Evolutionary conservation across 2,888 invertebrate genomes (phyloP), one percentile per base, ranked within the genome.

Genomic region (Apodemia hepburni): DNA sequence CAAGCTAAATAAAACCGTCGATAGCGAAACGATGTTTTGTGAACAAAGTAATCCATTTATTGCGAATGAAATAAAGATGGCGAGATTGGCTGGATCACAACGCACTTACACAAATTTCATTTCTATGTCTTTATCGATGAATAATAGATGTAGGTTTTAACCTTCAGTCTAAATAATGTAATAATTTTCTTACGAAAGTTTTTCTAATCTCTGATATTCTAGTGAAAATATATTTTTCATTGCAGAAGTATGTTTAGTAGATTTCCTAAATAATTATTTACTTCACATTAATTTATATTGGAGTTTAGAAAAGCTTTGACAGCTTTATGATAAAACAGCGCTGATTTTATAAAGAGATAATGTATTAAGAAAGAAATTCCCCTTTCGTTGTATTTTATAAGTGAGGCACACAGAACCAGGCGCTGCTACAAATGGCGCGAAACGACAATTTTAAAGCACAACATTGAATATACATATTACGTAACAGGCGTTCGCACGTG

Each of bases 101-200:
- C 85, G 80, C 86, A 87, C 87, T 88, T 87, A 87, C 84, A 88
- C 87, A 88, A 88, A 87, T 88, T 87, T 87, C 82, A 79, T 85
- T 85, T 79, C 80, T 84, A 80, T 87, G 87, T 88, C 88, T 88
- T 86, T 83, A 75, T 70, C 75, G 77, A 85, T 90, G 87, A 89
- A 90, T 90, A 87, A 88, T 88, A 87, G 81, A 90, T 88, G 80
- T 72, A 72, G 61, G 57, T 54, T 54, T 61, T 61, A 62, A 77
- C 81, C 78, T 76, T 70, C 42, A 42, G 15, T 15, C 15, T 42
- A 42, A 42, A 42, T 42, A 42, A 42, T 42, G 15, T 42, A 42
- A 42, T 42, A 42, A 42, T 15, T 42, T 42, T 42, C 15, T 5
- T 42, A 15, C 15, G 15, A 42, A 42, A 42, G 42, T 42, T 42